Evolutionary conservation across 2,113 vertebrate species (phyloP), one percentile per base, ranked within the genome.

Genomic region (Amazona vittata): DNA sequence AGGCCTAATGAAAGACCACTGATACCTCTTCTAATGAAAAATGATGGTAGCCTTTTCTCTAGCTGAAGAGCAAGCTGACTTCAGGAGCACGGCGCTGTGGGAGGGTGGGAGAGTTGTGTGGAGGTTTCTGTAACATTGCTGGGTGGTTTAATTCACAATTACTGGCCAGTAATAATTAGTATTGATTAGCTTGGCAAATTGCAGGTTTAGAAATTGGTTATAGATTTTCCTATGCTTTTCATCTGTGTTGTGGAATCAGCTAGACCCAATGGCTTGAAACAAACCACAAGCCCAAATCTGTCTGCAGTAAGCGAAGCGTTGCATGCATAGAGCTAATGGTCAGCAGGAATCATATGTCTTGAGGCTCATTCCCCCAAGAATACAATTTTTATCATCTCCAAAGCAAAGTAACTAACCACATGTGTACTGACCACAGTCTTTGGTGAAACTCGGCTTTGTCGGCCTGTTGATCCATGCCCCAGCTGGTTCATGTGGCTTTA

Each of bases 131-230:
- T 94, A 96, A 87, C 90, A 55, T 76, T 59, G 53, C 70, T 31
- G 86, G 76, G 70, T 84, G 79, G 64, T 96, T 83, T 95, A 95
- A 94, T 96, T 90, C 92, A 93, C 94, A 94, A 91, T 96, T 96
- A 96, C 94, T 89, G 83, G 89, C 90, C 83, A 49, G 92, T 53
- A 95, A 96, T 96, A 96, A 96, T 96, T 96, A 96, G 81, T 95
- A 96, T 95, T 87, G 96, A 96, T 96, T 92, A 87, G 71, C 79
- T 80, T 71, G 80, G 95, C 59, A 97, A 97, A 97, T 95, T 92
- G 82, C 91, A 92, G 87, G 90, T 95, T 96, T 95, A 94, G 95
- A 97, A 97, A 97, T 96, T 96, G 96, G 94, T 94, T 94, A 93
- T 96, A 65, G 95, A 93, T 97, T 95, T 97, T 97, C 64, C 91